Conservation (phyloP, 2,888 invertebrate species). For the Hypolimnas misippus region DNA sequence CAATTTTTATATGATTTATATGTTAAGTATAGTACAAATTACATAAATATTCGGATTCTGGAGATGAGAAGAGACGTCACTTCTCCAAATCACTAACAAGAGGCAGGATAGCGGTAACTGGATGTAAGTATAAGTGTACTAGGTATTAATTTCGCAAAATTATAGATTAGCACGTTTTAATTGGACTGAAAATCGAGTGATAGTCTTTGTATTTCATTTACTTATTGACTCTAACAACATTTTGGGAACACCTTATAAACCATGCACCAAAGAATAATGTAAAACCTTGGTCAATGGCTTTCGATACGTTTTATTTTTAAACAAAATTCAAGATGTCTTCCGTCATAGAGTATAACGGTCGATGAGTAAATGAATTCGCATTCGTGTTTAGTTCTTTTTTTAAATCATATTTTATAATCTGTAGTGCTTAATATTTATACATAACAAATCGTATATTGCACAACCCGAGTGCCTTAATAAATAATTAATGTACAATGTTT, state of each 20-base stretch:
- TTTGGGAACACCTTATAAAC: constrained; percentile 66
- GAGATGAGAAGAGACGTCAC: constrained; percentile 39
- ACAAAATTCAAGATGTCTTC: constrained; percentile 67
- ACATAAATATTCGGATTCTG: constrained; percentile 38
- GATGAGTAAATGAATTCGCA: constrained; percentile 63
- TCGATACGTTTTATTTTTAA: constrained; percentile 57
- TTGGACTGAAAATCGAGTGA: constrained; percentile 68
- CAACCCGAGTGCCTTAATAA: constrained; percentile 81
- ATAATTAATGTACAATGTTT: constrained; percentile 74
- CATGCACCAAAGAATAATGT: constrained; percentile 78
- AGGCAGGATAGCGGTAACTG: constrained; percentile 40
- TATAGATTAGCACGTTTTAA: constrained; percentile 23
- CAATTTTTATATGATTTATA: constrained; percentile 29
- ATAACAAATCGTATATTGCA: constrained; percentile 67
- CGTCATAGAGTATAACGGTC: constrained; percentile 53
- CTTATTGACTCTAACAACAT: constrained; percentile 66
- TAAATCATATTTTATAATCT: constrained; percentile 68
- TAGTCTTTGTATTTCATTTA: constrained; percentile 66
- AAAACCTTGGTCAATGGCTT: constrained; percentile 47
- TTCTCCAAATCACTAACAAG: constrained; percentile 33
- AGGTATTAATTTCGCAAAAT: constrained; percentile 30
- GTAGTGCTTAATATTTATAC: constrained; percentile 79
- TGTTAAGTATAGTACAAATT: constrained; percentile 45
- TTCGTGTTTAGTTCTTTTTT: constrained; percentile 41
- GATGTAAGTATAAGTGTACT: constrained; percentile 42